Evolutionary conservation across 30 jellyfish, hydroid and myxozoan genomes (phyloP).

Genomic region (Pseudorhiza aurosa): DNA sequence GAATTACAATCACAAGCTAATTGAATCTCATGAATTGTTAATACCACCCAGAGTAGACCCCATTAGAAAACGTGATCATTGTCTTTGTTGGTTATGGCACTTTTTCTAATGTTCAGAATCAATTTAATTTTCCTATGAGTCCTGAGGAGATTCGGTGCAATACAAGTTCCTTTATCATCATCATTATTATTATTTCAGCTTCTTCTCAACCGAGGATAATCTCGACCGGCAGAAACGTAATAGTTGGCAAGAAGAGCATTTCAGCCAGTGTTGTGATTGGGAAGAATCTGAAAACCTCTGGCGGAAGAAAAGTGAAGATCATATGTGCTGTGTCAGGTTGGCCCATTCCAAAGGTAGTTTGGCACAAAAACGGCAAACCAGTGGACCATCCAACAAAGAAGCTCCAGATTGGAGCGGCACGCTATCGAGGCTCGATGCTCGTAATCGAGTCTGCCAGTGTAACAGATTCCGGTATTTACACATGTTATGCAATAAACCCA

Average conservation of each 20-base stretch:
- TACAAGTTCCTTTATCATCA: no score
- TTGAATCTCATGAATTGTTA: no score
- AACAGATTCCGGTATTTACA: conserved; percentile 73
- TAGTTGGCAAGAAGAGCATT: conserved; percentile 44
- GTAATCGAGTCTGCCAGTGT: conserved; percentile 52
- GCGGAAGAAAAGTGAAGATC: conserved; percentile 72
- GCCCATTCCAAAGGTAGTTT: conserved; percentile 71
- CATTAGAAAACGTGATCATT: no score
- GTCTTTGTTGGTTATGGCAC: no score
- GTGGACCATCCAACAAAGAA: conserved; percentile 31
- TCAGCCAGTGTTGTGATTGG: conserved; percentile 66
- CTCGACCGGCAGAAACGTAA: conserved; percentile 37
- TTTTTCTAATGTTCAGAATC: no score
- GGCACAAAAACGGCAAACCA: conserved; percentile 73
- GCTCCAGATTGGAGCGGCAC: conserved; percentile 19
- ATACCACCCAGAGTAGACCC: no score
- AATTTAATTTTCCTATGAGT: no score
- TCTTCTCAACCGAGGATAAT: conserved; percentile 75
- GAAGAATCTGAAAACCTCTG: conserved; percentile 76
- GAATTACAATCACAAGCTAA: no score
- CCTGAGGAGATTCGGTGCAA: no score
- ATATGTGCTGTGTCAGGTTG: conserved; percentile 79
- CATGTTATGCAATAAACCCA: conserved; percentile 84
- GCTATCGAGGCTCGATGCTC: conserved; percentile 49
- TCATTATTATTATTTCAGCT: conserved; percentile 35